phyloP scores from a whole-genome alignment of 2,888 invertebrate species.

The Drosophila parthenogenetica region DNA sequence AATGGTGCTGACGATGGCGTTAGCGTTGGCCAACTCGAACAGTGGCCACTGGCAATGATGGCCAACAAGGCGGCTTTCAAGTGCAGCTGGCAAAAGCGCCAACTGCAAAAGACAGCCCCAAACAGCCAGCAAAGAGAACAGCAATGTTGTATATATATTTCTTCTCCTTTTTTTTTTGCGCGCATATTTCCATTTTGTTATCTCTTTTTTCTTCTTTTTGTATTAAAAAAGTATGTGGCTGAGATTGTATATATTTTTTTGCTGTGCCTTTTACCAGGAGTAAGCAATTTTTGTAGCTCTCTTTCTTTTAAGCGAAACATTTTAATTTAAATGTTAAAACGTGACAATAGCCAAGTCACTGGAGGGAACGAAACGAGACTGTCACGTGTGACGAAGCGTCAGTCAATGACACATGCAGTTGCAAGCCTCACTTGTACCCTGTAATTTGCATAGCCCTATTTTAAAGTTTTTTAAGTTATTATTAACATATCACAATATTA shows the following conservation, averaged over 20 bases:
- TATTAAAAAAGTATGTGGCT: constrained; percentile 63
- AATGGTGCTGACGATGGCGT: constrained; percentile 46
- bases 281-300: constrained; percentile 64
- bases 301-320: constrained; percentile 74
- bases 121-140: constrained; percentile 57
- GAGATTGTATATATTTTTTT: constrained; percentile 45
- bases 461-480: not conserved
- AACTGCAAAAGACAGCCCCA: constrained; percentile 73
- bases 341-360: constrained; percentile 69
- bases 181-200: constrained; percentile 15
- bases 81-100: constrained; percentile 68
- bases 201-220: constrained; percentile 23
- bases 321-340: constrained; percentile 80
- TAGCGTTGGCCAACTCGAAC: constrained; percentile 39
- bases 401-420: constrained; percentile 58
- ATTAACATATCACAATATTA: no score
- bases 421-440: constrained; percentile 1
- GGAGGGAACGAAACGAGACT: constrained; percentile 48
- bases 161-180: constrained; percentile 30
- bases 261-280: constrained; percentile 40
- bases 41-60: constrained; percentile 53
- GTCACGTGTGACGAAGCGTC: constrained; percentile 55
- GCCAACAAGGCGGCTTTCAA: constrained; percentile 70
- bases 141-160: constrained; percentile 17
- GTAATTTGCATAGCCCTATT: not conserved